Evolutionary conservation across 2,113 vertebrate genomes (phyloP).

Genomic region (Arenaria interpres): DNA sequence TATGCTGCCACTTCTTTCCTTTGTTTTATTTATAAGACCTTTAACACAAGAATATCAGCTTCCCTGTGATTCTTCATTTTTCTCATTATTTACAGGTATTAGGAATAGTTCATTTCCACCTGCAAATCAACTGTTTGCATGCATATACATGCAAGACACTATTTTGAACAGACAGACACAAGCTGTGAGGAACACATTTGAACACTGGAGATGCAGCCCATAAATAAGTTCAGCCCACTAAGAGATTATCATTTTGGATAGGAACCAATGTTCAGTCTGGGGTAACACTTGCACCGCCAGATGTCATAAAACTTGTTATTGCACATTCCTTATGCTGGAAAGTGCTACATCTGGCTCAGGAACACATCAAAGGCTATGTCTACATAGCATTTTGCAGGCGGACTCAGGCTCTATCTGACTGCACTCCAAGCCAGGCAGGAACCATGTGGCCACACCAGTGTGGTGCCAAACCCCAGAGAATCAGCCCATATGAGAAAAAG

Average conservation of each 20-base stretch:
- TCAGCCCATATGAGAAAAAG: constrained; percentile 19
- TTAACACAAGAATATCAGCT: not conserved
- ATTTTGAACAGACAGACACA: not conserved
- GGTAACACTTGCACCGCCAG: not conserved
- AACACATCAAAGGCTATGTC: constrained; percentile 15
- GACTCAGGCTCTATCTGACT: not conserved
- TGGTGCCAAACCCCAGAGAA: constrained; percentile 6
- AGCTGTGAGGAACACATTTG: not conserved
- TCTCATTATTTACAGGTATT: not conserved
- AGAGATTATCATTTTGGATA: not conserved
- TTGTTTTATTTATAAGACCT: not conserved
- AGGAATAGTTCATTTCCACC: not conserved
- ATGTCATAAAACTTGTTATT: constrained; percentile 33
- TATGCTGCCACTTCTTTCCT: not conserved
- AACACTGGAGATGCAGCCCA: not conserved
- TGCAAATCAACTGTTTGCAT: not conserved
- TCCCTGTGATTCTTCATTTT: not conserved
- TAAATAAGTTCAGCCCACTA: not conserved
- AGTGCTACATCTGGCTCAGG: constrained; percentile 34
- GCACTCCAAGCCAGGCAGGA: not conserved
- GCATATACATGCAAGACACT: not conserved
- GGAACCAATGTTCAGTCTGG: not conserved
- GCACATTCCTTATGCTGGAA: constrained; percentile 3
- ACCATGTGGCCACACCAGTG: not conserved
- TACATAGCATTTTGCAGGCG: not conserved